Conservation (phyloP, 2,113 vertebrate genomes). For the Elgaria multicarinata region DNA sequence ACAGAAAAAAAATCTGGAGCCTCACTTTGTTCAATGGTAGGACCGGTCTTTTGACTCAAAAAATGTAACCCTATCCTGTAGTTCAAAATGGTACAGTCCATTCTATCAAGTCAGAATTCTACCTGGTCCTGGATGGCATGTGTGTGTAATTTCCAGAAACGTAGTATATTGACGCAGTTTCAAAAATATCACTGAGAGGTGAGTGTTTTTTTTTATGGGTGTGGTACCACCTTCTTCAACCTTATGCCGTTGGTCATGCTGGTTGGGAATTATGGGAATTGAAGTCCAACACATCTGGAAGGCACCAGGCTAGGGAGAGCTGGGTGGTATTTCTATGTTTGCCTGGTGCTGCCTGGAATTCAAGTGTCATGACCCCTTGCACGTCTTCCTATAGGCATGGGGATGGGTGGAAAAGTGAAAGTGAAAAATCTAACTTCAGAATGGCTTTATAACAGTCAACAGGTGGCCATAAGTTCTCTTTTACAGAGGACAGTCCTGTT, state of each 20-base stretch:
- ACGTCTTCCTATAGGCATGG: neutral
- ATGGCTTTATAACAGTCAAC: neutral
- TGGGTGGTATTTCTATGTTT: neutral
- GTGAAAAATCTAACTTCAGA: too few species aligned
- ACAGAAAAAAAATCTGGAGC: neutral
- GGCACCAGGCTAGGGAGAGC: neutral
- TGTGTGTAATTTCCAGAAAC: neutral
- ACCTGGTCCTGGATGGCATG: neutral
- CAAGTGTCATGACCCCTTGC: neutral
- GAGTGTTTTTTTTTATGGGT: too few species aligned
- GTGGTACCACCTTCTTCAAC: too few species aligned
- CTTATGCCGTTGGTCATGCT: too few species aligned
- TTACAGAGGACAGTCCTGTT: too few species aligned
- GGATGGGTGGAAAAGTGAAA: neutral
- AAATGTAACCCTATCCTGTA: neutral
- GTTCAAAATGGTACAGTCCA: neutral
- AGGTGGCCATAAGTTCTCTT: neutral
- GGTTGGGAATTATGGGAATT: too few species aligned
- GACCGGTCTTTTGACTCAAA: too few species aligned
- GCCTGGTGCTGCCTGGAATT: neutral
- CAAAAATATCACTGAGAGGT: too few species aligned
- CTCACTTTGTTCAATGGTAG: too few species aligned
- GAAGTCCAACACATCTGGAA: neutral
- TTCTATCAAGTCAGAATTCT: neutral
- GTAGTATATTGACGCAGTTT: too few species aligned